Evolutionary conservation across 2,888 invertebrate species (phyloP), one percentile per base, ranked within the genome.

Genomic region (Cerastis leucographa): DNA sequence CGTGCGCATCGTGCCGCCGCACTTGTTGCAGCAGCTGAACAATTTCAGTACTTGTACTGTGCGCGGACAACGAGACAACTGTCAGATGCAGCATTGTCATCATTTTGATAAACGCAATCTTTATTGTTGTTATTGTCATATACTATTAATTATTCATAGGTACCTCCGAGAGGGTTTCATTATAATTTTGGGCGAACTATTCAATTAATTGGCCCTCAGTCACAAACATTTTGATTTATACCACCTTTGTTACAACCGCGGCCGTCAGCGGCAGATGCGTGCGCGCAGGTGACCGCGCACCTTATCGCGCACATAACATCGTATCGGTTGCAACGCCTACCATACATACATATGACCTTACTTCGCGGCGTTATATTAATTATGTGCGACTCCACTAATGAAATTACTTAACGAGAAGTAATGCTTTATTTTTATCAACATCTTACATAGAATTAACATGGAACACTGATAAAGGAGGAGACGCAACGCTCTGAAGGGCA

Each of bases 261-360:
- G 72, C 66, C 71, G 71, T 62, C 56, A 35, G 65, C 5, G 79
- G 87, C 90, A 91, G 90, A 87, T 91, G 91, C 86, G 80, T 76
- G 17, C n/a, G 84, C 85, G 90, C 91, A 90, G 90, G 91, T 90
- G 90, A 80, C 56, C 78, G 73, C 76, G 81, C 87, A 86, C 87
- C 83, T 84, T 86, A 81, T 79, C 82, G 73, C 73, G 65, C 59
- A 78, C 78, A 87, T 87, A 84, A 87, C 87, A 68, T 65, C 81
- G 79, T 82, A 87, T 84, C 86, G 79, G 76, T 87, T 87, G 80
- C 83, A 74, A 78, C 81, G 73, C 76, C 69, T 75, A 44, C 76
- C 68, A 69, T 49, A n/a, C 56, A 14, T 59, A 59, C 35, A 61
- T 42, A 81, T 62, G 46, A 14, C 51, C 62, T 62, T 17, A 69